Evolutionary conservation across 2,113 vertebrate genomes (phyloP), one percentile per base, ranked within the genome.

Genomic region (Eubucco bourcierii): DNA sequence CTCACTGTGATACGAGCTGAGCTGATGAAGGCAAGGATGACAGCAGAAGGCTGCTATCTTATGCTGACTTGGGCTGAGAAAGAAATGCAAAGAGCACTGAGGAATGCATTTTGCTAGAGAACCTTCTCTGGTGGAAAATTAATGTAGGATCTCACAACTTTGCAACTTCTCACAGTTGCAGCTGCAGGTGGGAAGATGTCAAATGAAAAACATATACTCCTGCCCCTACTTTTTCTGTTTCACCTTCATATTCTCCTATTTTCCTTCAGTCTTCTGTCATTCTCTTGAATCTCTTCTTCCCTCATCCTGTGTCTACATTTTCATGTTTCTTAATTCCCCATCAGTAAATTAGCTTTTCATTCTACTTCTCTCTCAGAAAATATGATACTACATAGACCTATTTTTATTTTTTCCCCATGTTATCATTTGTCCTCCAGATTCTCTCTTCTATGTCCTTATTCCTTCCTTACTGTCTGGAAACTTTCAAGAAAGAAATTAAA

Each of bases 21-120:
- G 44, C 28, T 60, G 53, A 47, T 41, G 24, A 74, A 79, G 17
- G 9, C 58, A 68, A 78, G 7, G 5, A 5, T 47, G 31, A 21
- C 15, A 60, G 15, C 8, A 50, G 37, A 60, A 71, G 9, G 2
- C 33, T 25, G 12, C 21, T 75, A 25, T 64, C 12, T 64, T 60
- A 53, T 1, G 0, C 2, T 1, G 53, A 20, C 7, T 33, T 68
- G 34, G 0, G 1, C n/a, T 77, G 7, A 66, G 50, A 23, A 52
- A 73, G 20, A 21, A 39, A 46, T 60, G 5, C 33, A 65, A 39
- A 83, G 52, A 59, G 8, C 25, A 50, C 29, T 52, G 53, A 60
- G 12, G 18, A 71, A 31, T 15, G 4, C 12, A 71, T 77, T 64
- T 53, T 41, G 5, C 33, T 63, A 78, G 14, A 56, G 16, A 52